phyloP scores from a whole-genome alignment of 2,888 invertebrate genomes.

The Stenichneumon culpator region DNA sequence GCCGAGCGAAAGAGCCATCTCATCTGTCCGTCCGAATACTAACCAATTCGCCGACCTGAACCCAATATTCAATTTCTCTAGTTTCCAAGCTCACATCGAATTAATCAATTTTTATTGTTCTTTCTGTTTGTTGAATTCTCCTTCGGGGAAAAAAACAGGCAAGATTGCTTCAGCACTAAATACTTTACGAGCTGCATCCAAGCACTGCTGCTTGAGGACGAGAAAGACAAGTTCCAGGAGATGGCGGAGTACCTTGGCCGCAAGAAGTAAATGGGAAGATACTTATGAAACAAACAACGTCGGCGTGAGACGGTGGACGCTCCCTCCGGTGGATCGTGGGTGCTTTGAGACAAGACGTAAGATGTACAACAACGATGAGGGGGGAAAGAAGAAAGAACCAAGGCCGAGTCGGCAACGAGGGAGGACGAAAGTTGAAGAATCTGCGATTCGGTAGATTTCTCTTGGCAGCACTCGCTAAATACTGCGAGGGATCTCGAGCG shows the following conservation, averaged over 20 bases:
- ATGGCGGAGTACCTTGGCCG: slow-evolving; percentile 93
- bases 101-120: slow-evolving; percentile 14
- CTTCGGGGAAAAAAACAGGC: slow-evolving; percentile 85
- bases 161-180: slow-evolving; percentile 92
- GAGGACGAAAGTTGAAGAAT: slow-evolving; percentile 15
- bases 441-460: not conserved
- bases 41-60: slow-evolving; percentile 21
- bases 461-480: slow-evolving; percentile 19
- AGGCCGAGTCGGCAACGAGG: too few relatives aligned
- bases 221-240: slow-evolving; percentile 91
- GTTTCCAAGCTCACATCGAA: not conserved
- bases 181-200: slow-evolving; percentile 94
- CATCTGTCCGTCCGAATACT: slow-evolving; percentile 54
- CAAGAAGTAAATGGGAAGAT: slow-evolving; percentile 83
- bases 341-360: slow-evolving; percentile 44
- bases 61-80: not conserved
- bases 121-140: not conserved
- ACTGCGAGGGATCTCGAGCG: slow-evolving; percentile 56
- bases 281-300: slow-evolving; percentile 71
- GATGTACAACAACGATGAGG: slow-evolving; percentile 17
- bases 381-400: slow-evolving; percentile 5
- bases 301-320: slow-evolving; percentile 71
- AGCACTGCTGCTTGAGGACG: slow-evolving; percentile 91
- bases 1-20: slow-evolving; percentile 31
- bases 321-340: slow-evolving; percentile 31